phyloP scores from a whole-genome alignment of 2,888 invertebrate genomes.

The Thymelicus lineola region DNA sequence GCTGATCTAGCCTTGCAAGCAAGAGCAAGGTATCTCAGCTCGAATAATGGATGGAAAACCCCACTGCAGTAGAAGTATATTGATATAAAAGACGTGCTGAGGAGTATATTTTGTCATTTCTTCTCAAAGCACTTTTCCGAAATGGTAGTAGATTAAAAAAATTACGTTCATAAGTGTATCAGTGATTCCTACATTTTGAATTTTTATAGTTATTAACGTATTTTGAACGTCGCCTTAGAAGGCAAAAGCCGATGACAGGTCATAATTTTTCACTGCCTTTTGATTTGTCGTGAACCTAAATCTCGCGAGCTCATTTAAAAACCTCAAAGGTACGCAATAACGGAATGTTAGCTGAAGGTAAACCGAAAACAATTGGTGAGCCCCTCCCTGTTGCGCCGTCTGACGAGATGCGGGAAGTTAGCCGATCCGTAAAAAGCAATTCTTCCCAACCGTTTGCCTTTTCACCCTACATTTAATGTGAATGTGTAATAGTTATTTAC shows the following conservation, averaged over 20 bases:
- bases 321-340: conserved; percentile 75
- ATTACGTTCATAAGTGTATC: no score
- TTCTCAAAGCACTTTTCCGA: no score
- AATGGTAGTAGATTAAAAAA: no score
- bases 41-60: no score
- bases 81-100: no score
- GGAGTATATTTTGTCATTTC: no score
- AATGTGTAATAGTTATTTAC: conserved; percentile 64
- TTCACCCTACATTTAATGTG: conserved; percentile 78
- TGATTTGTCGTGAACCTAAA: conserved; percentile 45
- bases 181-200: no score
- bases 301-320: conserved; percentile 71
- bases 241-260: background rate
- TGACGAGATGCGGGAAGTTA: conserved; percentile 68
- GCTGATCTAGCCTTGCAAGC: no score
- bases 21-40: no score
- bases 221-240: no score
- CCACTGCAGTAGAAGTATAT: no score
- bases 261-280: conserved; percentile 5
- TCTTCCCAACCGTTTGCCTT: conserved; percentile 77
- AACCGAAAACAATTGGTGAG: conserved; percentile 76
- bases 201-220: no score
- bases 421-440: conserved; percentile 82
- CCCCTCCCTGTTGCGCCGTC: conserved; percentile 46
- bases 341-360: conserved; percentile 71